phyloP scores from a whole-genome alignment of 2,113 vertebrate species.

The Ranitomeya variabilis region DNA sequence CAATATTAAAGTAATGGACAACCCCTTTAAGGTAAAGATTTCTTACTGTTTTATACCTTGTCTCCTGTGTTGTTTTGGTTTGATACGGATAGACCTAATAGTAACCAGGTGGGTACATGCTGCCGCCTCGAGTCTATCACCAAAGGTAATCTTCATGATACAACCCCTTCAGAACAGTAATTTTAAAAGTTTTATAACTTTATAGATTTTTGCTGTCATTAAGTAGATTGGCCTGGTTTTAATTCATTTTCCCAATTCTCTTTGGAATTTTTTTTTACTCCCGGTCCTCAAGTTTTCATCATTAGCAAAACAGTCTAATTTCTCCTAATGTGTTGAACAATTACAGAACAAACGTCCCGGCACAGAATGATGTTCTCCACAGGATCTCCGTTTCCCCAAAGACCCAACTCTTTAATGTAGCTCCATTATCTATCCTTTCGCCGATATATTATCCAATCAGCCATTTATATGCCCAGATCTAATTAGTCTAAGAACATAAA shows the following conservation, averaged over 20 bases:
- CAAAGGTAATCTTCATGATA: background rate
- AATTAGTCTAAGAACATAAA: conserved; percentile 37
- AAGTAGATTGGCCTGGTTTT: background rate
- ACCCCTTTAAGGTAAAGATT: no score
- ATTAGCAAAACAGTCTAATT: background rate
- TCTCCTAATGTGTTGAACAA: conserved; percentile 14
- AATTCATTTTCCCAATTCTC: background rate
- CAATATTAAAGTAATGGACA: no score
- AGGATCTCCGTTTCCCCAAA: background rate
- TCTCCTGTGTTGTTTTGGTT: no score
- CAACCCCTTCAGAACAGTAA: background rate
- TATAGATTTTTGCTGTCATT: background rate
- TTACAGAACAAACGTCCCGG: conserved; percentile 12
- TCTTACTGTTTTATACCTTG: no score
- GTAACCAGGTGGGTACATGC: no score
- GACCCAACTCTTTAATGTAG: conserved; percentile 3
- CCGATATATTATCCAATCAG: conserved; percentile 27
- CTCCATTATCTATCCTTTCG: conserved; percentile 9
- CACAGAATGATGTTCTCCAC: background rate
- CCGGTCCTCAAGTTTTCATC: background rate
- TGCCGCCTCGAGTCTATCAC: background rate
- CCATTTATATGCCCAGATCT: conserved; percentile 3
- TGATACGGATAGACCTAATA: no score
- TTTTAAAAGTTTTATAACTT: background rate
- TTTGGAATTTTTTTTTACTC: background rate